Base-by-base conservation (phyloP, 2,797 vertebrate species). In the Emys orbicularis region DNA sequence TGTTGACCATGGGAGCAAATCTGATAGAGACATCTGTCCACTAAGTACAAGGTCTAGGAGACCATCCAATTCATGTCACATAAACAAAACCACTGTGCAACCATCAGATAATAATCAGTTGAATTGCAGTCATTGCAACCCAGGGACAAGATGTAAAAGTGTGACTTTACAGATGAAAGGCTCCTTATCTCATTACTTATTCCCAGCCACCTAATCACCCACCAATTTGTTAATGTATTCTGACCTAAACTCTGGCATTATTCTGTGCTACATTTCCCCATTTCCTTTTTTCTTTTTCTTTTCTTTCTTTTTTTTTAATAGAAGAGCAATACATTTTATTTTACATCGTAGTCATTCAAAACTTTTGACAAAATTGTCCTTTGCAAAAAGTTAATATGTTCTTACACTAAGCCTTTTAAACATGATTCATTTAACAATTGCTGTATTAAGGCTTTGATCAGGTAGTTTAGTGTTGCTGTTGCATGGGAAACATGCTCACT, bases 351-450 rank as follows among this genome's bases (percentile, higher is more conserved):
- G 52, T 86, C 76, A 90, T 92, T 96, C 86, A 34, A 86, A 74
- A 68, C 44, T 65, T 90, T 65, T 93, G 41, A 84, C 1, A 93
- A 92, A 93, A 59, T 18, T 49, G 3, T 68, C 84, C 25, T 65
- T 89, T 93, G 23, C 9, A 83, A 53, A 86, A 96, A 92, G 4
- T 84, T 56, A 89, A 16, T 85, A 56, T 21, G 1, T 84, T 85
- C 56, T 89, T 90, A 79, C 19, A 44, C 0, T 27, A 37, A 72
- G 31, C 19, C 13, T 84, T 97, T 94, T 90, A 88, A 91, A 85
- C 50, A 77, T 76, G 12, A 84, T 91, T 84, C 5, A 90, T 89
- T 81, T 82, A 91, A 19, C 1, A 89, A 41, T 54, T 80, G 47
- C 86, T 72, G 18, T 88, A 91, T 50, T 85, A 95, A 93, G 91